Base-by-base conservation (phyloP, 1,140 invertebrate genomes). In the Acromyrmex charruanus region DNA sequence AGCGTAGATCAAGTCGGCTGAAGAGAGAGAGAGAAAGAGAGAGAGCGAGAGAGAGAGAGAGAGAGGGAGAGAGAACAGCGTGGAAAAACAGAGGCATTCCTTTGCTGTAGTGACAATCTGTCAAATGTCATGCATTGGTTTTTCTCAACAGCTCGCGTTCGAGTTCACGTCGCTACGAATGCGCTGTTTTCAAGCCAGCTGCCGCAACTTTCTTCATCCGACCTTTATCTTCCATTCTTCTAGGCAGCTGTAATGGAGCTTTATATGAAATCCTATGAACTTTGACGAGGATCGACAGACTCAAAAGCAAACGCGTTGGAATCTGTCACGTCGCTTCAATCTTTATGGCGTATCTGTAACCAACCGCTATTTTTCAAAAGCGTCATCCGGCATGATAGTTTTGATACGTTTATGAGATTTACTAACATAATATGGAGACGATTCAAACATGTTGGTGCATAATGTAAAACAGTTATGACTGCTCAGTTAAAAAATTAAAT, bases 81-180 rank as follows among this genome's bases (percentile, higher is more conserved):
- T 81, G 87, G 79, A 90, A 90, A 91, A 91, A 90, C 89, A 66
- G 89, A 87, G 55, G 55, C 39, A 65, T 39, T 51, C 75, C 72
- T 74, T 66, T 58, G 69, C 84, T 61, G 39, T 72, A 87, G 88
- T 91, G 92, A 71, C 92, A 89, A 94, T 94, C 92, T 91, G 92
- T 94, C 94, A 94, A 94, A 94, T 89, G 94, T 92, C 93, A 93
- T 88, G 90, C 91, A 94, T 94, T 91, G 88, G 89, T 93, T 92
- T 93, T 94, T 93, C 87, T 91, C 81, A 88, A 86, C 88, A 90
- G 90, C 88, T 89, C 84, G 89, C 88, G 88, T 84, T 84, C 84
- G 80, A 59, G 25, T 58, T 81, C 51, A 28, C 35, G 7, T 51
- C n/a, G 25, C 61, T 66, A 79, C 77, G 53, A 63, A 61, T 69